A percentile compares a stretch with the other conserved stretches of the same genome.
phyloP scores from a whole-genome alignment of 37 sponge, comb jelly and placozoan species.

The Geodia barretti region DNA sequence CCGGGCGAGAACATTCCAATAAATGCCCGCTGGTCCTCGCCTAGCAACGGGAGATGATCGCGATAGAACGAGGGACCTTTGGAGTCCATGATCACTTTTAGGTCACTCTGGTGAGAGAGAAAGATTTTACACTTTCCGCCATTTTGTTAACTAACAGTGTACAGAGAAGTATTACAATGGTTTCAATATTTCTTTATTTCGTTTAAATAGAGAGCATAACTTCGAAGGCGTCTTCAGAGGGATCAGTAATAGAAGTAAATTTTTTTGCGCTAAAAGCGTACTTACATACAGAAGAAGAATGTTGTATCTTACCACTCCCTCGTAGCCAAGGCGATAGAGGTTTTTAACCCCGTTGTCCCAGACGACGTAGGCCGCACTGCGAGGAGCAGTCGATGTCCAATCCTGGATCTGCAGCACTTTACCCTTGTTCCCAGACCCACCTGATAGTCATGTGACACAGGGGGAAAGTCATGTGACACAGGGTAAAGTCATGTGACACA shows the following conservation, averaged over 20 bases:
- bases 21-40: slow-evolving; percentile 48
- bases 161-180: no score
- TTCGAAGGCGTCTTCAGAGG: no score
- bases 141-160: no score
- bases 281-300: no score
- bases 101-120: slow-evolving; percentile 60
- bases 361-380: slow-evolving; percentile 78
- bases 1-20: slow-evolving; percentile 39
- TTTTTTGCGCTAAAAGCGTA: no score
- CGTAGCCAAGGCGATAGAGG: slow-evolving; percentile 78
- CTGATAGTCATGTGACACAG: no score
- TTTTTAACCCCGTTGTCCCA: slow-evolving; percentile 81
- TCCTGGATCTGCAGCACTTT: slow-evolving; percentile 73
- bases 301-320: slow-evolving; percentile 83
- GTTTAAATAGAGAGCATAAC: no score
- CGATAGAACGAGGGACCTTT: slow-evolving; percentile 72
- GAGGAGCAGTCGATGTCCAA: slow-evolving; percentile 46
- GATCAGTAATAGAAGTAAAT: no score
- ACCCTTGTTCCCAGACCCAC: slow-evolving; percentile 75
- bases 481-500: no score
- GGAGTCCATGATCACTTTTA: slow-evolving; percentile 69
- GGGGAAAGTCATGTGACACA: no score
- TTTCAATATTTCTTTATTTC: no score
- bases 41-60: slow-evolving; percentile 83
- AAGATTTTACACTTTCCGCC: background rate